Evolutionary conservation across 2,888 invertebrate genomes (phyloP), one percentile per base, ranked within the genome.

Genomic region (Thymelicus lineola): DNA sequence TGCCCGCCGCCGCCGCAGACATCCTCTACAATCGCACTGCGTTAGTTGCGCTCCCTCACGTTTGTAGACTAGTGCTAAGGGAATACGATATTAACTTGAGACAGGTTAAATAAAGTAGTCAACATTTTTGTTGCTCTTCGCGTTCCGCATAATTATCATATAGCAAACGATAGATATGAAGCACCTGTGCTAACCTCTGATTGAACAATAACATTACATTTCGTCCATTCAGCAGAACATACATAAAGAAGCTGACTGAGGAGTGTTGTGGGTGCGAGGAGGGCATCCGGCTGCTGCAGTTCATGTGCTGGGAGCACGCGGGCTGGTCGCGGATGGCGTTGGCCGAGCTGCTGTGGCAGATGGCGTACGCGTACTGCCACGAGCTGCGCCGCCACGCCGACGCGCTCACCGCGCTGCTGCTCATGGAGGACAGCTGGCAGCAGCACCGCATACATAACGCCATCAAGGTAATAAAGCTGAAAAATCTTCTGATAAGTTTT

Each of bases 301-400:
- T 97, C 90, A 96, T 98, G 87, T 98, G 98, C 83, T 99, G 99
- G 99, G 99, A 99, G 90, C 98, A 99, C 93, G 98, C 98, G 35
- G 97, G 97, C 77, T 98, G 99, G 91, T 98, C 98, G 42, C 96
- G 97, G 74, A 95, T 96, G 17, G 97, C 98, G 61, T 95, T 99
- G 48, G 96, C 97, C 58, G 99, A 99, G 92, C 92, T 99, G 57
- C 93, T 99, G 70, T 98, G 98, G 98, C 97, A 98, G 82, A 95
- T 95, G 86, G 96, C 97, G 48, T 97, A 96, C 87, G 98, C 98
- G 3, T 99, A 98, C 90, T 98, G 98, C 77, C 98, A 98, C 86
- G 99, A 99, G 88, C 94, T 99, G 85, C 95, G 98, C 60, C 97
- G 98, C 76, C 98, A 98, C 88, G 96, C 98, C 55, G 99, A 99